Conservation (phyloP, 2,888 invertebrate species). For the Agonopterix subpropinquella region DNA sequence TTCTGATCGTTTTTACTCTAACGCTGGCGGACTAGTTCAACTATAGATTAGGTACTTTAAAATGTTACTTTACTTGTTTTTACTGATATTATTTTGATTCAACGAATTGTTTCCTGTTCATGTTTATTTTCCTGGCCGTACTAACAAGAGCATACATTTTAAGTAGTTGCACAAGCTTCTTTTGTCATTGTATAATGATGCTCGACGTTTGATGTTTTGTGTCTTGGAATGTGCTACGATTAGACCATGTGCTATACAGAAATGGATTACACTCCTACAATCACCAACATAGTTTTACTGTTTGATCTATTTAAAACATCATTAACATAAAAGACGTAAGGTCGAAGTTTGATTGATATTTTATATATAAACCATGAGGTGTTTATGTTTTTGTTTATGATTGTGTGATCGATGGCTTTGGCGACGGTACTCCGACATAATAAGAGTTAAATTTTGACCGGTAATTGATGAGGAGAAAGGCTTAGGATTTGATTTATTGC, state of each 20-base stretch:
- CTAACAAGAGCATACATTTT: slow-evolving; percentile 48
- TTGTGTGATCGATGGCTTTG: slow-evolving; percentile 36
- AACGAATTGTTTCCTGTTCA: not conserved
- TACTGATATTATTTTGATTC: not conserved
- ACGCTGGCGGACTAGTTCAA: no score
- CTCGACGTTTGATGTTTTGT: slow-evolving; percentile 63
- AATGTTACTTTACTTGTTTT: no score
- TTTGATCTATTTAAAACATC: slow-evolving; percentile 3
- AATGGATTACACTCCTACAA: slow-evolving; percentile 29
- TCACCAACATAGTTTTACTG: slow-evolving; percentile 10
- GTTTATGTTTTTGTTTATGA: slow-evolving; percentile 17
- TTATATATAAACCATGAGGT: slow-evolving; percentile 12
- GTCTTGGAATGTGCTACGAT: slow-evolving; percentile 58
- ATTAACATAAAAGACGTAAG: slow-evolving; percentile 11
- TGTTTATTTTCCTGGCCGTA: slow-evolving; percentile 37
- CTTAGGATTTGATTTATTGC: slow-evolving; percentile 26
- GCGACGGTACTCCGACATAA: slow-evolving; percentile 25
- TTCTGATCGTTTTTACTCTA: no score
- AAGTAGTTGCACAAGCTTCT: slow-evolving; percentile 69
- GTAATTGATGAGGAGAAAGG: slow-evolving; percentile 37
- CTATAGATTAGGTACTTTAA: no score
- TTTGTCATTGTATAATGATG: slow-evolving; percentile 71
- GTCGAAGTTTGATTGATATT: slow-evolving; percentile 14
- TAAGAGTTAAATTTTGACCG: slow-evolving; percentile 24
- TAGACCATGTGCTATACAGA: slow-evolving; percentile 37